Percentiles rank a stretch among this genome's conserved stretches.
phyloP scores from a whole-genome alignment of 35 echinoderm and acorn worm species.

The Anneissia japonica region DNA sequence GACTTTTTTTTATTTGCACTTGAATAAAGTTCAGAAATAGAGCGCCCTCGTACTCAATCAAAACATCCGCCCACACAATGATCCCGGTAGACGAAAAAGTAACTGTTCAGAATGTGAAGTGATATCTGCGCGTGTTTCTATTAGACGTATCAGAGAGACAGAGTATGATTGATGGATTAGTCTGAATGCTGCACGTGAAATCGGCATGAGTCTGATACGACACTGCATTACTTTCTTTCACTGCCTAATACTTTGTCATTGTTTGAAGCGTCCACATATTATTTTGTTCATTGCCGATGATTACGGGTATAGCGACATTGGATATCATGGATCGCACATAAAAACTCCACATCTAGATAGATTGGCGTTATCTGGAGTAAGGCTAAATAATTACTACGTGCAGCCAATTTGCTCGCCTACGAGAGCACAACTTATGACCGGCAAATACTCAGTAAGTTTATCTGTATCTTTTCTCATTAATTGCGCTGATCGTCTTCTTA shows the following conservation, averaged over 20 bases:
- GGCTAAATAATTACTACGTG: conserved; percentile 84
- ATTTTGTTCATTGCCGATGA: conserved; percentile 42
- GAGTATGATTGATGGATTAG: background rate
- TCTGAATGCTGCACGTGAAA: background rate
- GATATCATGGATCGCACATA: conserved; percentile 57
- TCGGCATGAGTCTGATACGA: background rate
- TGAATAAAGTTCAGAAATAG: too few relatives aligned
- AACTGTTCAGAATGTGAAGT: background rate
- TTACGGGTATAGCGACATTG: conserved; percentile 30
- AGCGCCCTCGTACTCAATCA: background rate
- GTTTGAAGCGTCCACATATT: conserved; percentile 23
- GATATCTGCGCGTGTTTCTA: background rate
- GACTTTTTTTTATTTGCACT: too few relatives aligned
- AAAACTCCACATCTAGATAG: conserved; percentile 70
- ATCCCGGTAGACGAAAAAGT: background rate
- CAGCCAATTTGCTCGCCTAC: conserved; percentile 76
- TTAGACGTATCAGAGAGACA: background rate
- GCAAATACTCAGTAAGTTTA: conserved; percentile 64
- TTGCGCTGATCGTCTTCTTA: too few relatives aligned
- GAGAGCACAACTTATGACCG: conserved; percentile 67
- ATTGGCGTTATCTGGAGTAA: conserved; percentile 58
- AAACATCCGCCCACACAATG: background rate
- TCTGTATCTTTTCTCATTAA: background rate
- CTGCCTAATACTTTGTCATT: background rate
- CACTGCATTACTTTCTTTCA: background rate